These are phyloP conservation scores for Parnassius orleans DNA, from an alignment of 2,888 invertebrate species.

Conservation along the genomic window DNA sequence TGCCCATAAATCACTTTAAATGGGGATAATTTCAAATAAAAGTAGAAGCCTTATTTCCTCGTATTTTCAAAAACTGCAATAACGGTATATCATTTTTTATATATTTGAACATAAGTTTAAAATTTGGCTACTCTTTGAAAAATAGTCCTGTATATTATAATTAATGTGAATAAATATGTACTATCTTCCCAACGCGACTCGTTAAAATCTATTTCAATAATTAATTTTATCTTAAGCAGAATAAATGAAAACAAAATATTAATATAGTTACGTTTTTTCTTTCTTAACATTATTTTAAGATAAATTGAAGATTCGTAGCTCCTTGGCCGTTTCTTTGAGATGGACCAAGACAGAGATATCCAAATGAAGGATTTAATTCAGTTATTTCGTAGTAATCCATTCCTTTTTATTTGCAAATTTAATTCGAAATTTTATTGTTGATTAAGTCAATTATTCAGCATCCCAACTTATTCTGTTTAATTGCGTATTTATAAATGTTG, in stretches of 20 bases:
- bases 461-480: neutral
- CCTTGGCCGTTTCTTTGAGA: conserved; percentile 44
- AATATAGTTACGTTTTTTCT: conserved; percentile 9
- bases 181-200: no score
- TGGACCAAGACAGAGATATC: conserved; percentile 62
- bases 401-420: conserved; percentile 49
- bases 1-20: no score
- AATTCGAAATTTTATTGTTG: conserved; percentile 26
- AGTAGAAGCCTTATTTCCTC: no score
- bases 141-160: no score
- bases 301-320: conserved; percentile 38
- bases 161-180: no score
- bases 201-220: neutral
- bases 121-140: no score
- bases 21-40: no score
- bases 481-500: neutral
- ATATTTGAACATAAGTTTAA: no score
- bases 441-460: conserved; percentile 23
- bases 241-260: neutral
- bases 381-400: conserved; percentile 49
- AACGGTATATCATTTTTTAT: no score
- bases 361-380: conserved; percentile 72
- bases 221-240: neutral
- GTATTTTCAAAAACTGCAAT: no score
- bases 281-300: conserved; percentile 23